A percentile compares a stretch with the other conserved stretches of the same genome.
These are phyloP conservation scores for Epinotia ramella DNA, from an alignment of 2,888 invertebrate species.

Conservation along the genomic window DNA sequence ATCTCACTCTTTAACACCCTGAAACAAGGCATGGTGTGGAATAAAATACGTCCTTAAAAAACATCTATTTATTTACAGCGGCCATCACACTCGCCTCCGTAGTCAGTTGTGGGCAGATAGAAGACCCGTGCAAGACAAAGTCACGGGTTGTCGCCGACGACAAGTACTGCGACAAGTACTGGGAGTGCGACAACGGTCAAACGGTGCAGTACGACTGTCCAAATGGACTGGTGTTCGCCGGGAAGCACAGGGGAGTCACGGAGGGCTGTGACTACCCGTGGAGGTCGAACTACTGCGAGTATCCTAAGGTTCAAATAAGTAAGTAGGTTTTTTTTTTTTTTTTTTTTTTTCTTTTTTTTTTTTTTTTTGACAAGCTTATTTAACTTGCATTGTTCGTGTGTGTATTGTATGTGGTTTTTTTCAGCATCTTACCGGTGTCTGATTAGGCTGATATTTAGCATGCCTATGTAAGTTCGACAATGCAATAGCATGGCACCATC, in stretches of 20 bases:
- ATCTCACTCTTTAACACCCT: no score
- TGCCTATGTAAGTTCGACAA: no score
- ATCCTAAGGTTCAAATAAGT: conserved; percentile 87
- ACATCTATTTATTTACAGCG: conserved; percentile 59
- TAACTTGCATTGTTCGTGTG: no score
- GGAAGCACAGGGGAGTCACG: conserved; percentile 94
- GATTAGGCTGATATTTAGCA: no score
- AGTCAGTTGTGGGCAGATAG: conserved; percentile 74
- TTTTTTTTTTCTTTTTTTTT: no score
- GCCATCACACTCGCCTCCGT: conserved; percentile 62
- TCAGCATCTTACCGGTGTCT: no score
- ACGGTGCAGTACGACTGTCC: conserved; percentile 95
- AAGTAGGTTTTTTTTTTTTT: no score
- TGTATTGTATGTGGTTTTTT: no score
- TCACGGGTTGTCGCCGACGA: conserved; percentile 90
- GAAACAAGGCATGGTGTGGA: background rate
- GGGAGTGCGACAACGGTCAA: conserved; percentile 94
- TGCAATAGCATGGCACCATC: no score
- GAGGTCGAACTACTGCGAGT: conserved; percentile 94
- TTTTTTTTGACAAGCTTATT: background rate
- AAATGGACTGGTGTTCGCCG: conserved; percentile 95
- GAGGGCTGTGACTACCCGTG: conserved; percentile 96
- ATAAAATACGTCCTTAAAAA: no score
- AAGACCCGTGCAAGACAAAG: conserved; percentile 94
- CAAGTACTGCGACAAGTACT: conserved; percentile 92